Conservation (phyloP, 2,113 vertebrate species). For the Ophthalmotilapia sp. region DNA sequence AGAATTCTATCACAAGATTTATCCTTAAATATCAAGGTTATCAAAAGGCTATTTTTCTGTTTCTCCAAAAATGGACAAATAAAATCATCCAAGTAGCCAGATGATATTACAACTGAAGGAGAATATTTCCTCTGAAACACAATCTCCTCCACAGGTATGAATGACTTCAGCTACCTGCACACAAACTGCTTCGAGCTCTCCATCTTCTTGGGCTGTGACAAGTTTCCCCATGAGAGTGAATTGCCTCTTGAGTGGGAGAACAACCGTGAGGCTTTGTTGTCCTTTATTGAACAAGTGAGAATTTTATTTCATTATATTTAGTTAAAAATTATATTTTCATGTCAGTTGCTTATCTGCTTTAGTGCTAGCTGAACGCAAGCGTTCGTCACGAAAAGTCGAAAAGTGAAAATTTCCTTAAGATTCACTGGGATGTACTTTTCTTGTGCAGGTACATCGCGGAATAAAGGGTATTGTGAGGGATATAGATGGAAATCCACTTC, state of each 20-base stretch:
- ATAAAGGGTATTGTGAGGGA: constrained; percentile 89
- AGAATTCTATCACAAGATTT: background rate
- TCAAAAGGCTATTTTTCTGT: background rate
- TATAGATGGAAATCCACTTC: constrained; percentile 81
- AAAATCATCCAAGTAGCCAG: background rate
- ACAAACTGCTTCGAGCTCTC: constrained; percentile 95
- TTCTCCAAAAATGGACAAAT: background rate
- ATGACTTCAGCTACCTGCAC: constrained; percentile 97
- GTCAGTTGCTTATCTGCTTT: background rate
- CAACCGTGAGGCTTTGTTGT: constrained; percentile 87
- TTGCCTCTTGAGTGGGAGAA: constrained; percentile 90
- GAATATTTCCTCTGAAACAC: background rate
- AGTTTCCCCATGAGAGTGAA: constrained; percentile 90
- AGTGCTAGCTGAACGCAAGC: background rate
- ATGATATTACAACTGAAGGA: background rate
- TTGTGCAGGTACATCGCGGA: constrained; percentile 83
- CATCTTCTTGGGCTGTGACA: constrained; percentile 91
- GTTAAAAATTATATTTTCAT: background rate
- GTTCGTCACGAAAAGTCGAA: background rate
- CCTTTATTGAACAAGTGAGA: constrained; percentile 90
- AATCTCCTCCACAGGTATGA: constrained; percentile 76
- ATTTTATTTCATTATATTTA: background rate
- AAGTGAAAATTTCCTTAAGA: background rate
- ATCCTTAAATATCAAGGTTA: background rate
- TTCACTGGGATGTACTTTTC: background rate